Percentiles rank a stretch among this genome's conserved stretches.
These are phyloP conservation scores for Tokudaia muenninki DNA, from an alignment of 2,797 vertebrate species.

Conservation along the genomic window DNA sequence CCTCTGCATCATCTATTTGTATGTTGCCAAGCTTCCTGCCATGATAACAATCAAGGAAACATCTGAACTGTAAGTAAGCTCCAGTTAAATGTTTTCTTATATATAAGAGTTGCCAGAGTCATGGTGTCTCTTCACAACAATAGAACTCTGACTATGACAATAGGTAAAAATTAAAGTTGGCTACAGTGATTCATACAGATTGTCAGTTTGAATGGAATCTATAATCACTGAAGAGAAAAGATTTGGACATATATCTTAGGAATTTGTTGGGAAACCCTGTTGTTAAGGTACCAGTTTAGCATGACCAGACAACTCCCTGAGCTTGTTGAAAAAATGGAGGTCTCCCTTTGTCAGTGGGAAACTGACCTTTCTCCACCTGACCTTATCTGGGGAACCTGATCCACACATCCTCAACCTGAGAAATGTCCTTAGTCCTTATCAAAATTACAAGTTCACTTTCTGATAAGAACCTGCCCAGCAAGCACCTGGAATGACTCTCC, in stretches of 20 bases:
- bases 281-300: background rate
- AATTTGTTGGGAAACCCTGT: background rate
- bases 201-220: background rate
- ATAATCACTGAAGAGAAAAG: background rate
- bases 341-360: too few species aligned
- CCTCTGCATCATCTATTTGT: background rate
- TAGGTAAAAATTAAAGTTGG: background rate
- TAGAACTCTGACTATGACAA: background rate
- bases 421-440: too few species aligned
- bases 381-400: too few species aligned
- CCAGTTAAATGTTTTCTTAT: background rate
- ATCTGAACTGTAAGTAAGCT: background rate
- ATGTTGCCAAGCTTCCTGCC: background rate
- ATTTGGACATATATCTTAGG: background rate
- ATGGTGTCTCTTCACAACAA: background rate
- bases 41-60: background rate
- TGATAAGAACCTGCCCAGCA: background rate
- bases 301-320: background rate
- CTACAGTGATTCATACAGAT: background rate
- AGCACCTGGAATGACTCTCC: too few species aligned
- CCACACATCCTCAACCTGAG: too few species aligned
- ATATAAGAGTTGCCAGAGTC: background rate
- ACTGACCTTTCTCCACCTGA: too few species aligned
- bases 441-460: background rate
- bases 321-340: too few species aligned